Conservation (phyloP, 1,140 invertebrate genomes). For the Drosophila grimshawi region DNA sequence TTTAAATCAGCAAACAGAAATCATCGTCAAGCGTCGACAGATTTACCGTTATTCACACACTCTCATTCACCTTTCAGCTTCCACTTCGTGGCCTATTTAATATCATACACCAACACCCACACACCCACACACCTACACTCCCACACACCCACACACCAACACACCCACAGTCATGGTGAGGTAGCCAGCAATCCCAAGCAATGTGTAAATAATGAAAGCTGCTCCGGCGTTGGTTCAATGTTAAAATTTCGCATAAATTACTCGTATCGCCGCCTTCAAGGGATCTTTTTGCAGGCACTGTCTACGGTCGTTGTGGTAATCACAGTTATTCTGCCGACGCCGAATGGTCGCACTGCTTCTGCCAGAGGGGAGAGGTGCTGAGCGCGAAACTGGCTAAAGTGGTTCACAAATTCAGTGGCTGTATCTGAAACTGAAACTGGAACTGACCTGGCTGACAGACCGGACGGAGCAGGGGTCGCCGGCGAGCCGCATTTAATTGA, state of each 20-base stretch:
- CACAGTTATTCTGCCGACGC: slow-evolving; percentile 43
- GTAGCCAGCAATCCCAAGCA: neutral
- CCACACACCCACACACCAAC: slow-evolving; percentile 17
- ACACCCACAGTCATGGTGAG: neutral
- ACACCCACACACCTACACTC: neutral
- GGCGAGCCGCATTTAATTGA: slow-evolving; percentile 54
- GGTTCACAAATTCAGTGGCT: slow-evolving; percentile 7
- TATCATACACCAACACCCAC: slow-evolving; percentile 8
- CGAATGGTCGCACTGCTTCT: slow-evolving; percentile 40
- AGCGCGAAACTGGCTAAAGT: neutral
- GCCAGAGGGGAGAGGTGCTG: neutral
- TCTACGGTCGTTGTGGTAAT: slow-evolving; percentile 48
- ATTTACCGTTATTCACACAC: slow-evolving; percentile 57
- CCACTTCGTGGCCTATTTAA: slow-evolving; percentile 49
- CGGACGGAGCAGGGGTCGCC: neutral
- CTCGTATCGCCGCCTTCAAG: slow-evolving; percentile 30
- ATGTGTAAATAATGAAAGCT: slow-evolving; percentile 55
- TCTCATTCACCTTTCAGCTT: slow-evolving; percentile 29
- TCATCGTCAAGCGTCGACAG: slow-evolving; percentile 52
- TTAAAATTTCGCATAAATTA: slow-evolving; percentile 80
- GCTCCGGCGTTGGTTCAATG: slow-evolving; percentile 52
- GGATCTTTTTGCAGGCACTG: slow-evolving; percentile 27
- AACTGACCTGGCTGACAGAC: slow-evolving; percentile 16
- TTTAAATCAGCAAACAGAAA: slow-evolving; percentile 66
- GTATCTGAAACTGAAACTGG: neutral